Percentiles rank a stretch among this genome's conserved stretches.
Conservation (phyloP, 2,888 invertebrate genomes). For the Pristionchus maxplancki region DNA sequence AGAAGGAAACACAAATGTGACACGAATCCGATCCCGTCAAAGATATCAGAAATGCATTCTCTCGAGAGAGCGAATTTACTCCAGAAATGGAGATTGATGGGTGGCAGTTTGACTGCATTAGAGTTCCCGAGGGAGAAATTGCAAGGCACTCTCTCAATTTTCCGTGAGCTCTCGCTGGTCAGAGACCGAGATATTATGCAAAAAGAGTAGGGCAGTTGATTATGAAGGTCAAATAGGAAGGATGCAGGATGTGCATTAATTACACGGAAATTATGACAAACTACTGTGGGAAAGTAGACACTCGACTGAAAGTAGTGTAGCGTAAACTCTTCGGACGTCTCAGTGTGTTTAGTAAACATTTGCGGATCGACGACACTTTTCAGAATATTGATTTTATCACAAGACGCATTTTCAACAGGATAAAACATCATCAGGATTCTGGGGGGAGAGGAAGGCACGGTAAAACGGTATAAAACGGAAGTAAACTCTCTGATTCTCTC, state of each 20-base stretch:
- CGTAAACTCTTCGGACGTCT: neutral
- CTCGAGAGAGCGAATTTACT: neutral
- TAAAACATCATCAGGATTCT: constrained; percentile 35
- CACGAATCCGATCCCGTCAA: neutral
- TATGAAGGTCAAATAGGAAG: neutral
- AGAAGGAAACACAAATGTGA: neutral
- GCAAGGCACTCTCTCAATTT: neutral
- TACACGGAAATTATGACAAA: neutral
- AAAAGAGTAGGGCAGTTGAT: neutral
- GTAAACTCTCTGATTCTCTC: neutral
- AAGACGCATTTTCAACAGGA: constrained; percentile 15
- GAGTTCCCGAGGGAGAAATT: neutral
- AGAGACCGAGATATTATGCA: neutral
- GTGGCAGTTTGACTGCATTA: constrained; percentile 24
- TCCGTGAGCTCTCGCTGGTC: neutral
- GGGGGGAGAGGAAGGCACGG: constrained; percentile 1
- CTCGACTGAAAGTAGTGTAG: neutral
- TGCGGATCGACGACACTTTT: too few relatives aligned
- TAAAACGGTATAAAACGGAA: neutral
- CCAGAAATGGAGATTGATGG: constrained; percentile 39
- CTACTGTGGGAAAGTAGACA: neutral
- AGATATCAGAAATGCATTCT: neutral
- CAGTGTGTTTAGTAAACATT: neutral
- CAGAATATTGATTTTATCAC: constrained; percentile 20
- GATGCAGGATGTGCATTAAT: neutral